Evolutionary conservation across 2,113 vertebrate genomes (phyloP).

Genomic region (Ciconia stormi): DNA sequence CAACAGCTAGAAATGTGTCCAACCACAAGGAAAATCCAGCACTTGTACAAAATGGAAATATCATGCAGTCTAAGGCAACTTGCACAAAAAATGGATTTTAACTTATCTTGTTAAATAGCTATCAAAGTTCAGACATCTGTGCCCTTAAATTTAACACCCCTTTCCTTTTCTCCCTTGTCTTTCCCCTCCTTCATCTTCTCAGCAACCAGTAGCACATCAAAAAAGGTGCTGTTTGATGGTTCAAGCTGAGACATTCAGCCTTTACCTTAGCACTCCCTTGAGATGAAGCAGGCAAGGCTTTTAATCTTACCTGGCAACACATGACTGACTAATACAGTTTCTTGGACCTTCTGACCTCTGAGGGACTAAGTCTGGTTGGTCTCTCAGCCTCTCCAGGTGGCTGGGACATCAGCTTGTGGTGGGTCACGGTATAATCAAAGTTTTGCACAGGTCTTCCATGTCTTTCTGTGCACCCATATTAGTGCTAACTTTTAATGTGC

Average conservation of each 20-base stretch:
- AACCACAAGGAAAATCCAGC: background rate
- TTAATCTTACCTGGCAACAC: conserved; percentile 58
- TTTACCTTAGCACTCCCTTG: conserved; percentile 13
- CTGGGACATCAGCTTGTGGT: background rate
- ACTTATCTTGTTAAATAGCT: background rate
- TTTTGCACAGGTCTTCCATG: background rate
- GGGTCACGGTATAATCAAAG: background rate
- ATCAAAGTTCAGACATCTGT: background rate
- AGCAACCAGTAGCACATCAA: conserved; percentile 50
- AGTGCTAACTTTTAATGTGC: background rate
- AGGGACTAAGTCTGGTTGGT: background rate
- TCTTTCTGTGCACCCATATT: background rate
- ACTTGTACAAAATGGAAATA: background rate
- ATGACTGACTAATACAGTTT: conserved; percentile 57
- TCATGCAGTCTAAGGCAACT: background rate
- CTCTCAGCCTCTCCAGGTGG: conserved; percentile 5
- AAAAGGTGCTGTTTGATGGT: conserved; percentile 27
- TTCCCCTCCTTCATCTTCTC: conserved; percentile 25
- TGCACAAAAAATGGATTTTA: background rate
- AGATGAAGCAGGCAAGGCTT: conserved; percentile 40
- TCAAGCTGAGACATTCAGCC: conserved; percentile 32
- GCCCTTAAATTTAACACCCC: background rate
- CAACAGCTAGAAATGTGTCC: background rate
- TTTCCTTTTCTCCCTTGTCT: background rate
- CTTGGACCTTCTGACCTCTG: conserved; percentile 53